Evolutionary conservation across 2,113 vertebrate species (phyloP).

Genomic region (Zosterops hypoxanthus): DNA sequence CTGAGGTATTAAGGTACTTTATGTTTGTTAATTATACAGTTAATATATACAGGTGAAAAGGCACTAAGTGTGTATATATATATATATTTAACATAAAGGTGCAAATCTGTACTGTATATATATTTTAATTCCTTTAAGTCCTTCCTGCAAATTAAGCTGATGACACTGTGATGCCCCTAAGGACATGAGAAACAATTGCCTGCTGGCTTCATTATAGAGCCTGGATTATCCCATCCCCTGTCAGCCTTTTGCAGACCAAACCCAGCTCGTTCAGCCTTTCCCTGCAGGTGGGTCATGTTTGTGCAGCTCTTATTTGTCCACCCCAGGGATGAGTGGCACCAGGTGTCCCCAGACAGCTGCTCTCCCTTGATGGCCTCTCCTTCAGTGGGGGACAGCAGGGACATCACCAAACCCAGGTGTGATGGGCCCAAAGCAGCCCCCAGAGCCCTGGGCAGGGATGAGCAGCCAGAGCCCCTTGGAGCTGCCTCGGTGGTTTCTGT

Average conservation of each 20-base stretch:
- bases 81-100: not conserved
- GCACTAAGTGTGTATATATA: not conserved
- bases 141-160: conserved; percentile 22
- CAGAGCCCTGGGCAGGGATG: fast-evolving
- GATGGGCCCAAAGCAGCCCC: not conserved
- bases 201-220: not conserved
- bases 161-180: not conserved
- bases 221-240: not conserved
- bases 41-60: not conserved
- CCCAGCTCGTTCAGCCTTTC: not conserved
- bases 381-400: not conserved
- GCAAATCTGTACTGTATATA: not conserved
- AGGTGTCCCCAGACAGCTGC: not conserved
- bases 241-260: not conserved
- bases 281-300: not conserved
- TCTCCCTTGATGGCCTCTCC: not conserved
- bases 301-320: not conserved
- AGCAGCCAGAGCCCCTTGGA: not conserved
- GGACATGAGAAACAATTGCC: not conserved
- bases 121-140: not conserved
- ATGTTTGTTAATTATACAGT: conserved; percentile 23
- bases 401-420: not conserved
- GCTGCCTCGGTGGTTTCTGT: fast-evolving
- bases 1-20: not conserved
- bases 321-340: not conserved